Evolutionary conservation across 2,113 vertebrate genomes (phyloP).

Genomic region (Phocoena sinus): DNA sequence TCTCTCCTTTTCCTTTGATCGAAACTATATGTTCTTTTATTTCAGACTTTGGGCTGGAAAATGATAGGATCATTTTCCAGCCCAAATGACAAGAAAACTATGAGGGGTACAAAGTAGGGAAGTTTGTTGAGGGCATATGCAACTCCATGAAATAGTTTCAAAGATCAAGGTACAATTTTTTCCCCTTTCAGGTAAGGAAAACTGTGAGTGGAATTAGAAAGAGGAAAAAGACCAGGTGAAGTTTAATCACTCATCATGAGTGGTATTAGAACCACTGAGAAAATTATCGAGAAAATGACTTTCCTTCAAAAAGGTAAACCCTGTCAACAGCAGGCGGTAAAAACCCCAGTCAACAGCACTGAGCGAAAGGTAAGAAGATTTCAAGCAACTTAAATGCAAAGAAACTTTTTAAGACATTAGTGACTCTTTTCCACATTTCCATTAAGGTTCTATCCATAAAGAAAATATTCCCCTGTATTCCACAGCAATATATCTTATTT

Average conservation of each 20-base stretch:
- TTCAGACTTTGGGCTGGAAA: neutral
- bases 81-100: neutral
- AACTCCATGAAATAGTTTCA: neutral
- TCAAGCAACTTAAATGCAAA: neutral
- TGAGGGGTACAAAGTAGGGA: neutral
- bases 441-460: neutral
- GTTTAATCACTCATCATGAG: neutral
- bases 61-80: neutral
- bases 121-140: neutral
- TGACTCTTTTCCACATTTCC: conserved; percentile 15
- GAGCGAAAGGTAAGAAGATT: neutral
- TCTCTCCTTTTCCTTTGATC: neutral
- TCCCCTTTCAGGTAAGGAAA: neutral
- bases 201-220: neutral
- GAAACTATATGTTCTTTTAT: neutral
- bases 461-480: conserved; percentile 3
- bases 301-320: neutral
- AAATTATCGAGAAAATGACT: neutral
- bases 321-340: neutral
- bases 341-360: neutral
- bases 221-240: neutral
- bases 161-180: neutral
- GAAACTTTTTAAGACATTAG: neutral
- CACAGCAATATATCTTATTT: conserved; percentile 25
- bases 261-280: neutral